Percentiles rank a stretch among this genome's conserved stretches.
phyloP scores from a whole-genome alignment of 2,113 vertebrate genomes.

The Meles meles region DNA sequence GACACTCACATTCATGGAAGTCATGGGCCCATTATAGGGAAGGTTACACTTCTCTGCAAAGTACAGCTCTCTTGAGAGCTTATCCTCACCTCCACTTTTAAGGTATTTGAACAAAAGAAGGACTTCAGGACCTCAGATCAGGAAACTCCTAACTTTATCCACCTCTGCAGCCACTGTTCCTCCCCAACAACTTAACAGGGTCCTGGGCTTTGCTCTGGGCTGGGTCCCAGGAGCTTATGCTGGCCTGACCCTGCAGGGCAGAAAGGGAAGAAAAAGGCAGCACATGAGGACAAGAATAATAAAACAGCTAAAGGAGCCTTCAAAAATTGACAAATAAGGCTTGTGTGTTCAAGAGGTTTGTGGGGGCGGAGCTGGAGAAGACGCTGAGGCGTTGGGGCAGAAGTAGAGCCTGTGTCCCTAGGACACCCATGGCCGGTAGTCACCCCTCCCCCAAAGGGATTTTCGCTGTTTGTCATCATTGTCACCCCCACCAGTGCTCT shows the following conservation, averaged over 20 bases:
- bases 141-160: background rate
- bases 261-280: background rate
- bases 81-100: background rate
- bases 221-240: background rate
- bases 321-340: background rate
- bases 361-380: background rate
- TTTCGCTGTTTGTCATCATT: background rate
- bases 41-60: background rate
- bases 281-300: background rate
- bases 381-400: background rate
- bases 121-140: background rate
- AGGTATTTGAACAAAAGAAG: background rate
- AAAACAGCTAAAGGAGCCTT: background rate
- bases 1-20: background rate
- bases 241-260: background rate
- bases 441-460: too few relatives aligned
- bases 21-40: background rate
- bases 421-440: too few relatives aligned
- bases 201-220: background rate
- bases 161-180: background rate
- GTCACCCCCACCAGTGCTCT: too few relatives aligned
- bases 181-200: background rate
- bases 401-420: too few relatives aligned
- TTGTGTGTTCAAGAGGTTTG: background rate
- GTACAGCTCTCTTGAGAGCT: background rate